Base-by-base conservation (phyloP, 2,113 vertebrate genomes). In the Hippocampus barbouri region DNA sequence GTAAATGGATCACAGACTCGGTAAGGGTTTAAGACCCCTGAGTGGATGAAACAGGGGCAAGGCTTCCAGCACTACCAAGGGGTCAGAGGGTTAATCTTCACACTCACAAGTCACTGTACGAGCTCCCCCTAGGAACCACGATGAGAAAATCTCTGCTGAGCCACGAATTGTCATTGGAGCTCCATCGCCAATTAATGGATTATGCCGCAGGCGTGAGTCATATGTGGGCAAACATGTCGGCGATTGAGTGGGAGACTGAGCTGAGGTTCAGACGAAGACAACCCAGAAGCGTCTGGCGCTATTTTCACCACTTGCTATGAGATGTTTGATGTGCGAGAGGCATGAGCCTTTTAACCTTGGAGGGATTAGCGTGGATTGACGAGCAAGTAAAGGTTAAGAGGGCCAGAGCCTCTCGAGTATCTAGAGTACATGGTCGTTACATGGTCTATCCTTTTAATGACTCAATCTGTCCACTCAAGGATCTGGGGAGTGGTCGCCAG, bases 11-110 rank as follows among this genome's bases (percentile, higher is more conserved):
- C 69, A 76, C 69, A 75, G 78, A 77, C 77, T 75, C 70, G 72
- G 70, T 74, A 80, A 72, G 83, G 75, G 72, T 70, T 80, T 83
- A 84, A 84, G 79, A 77, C 81, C 84, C 49, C 78, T 85, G 71
- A 82, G 78, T 72, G 72, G 72, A 80, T 85, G 66, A 70, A 76
- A 81, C 70, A 51, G 75, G 66, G 38, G 34, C 69, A 69, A 4
- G n/a, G 63, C 70, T 70, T 79, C 70, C n/a, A 74, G 70, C 66
- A 78, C 74, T 76, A 61, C 78, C 67, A 30, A 61, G n/a, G 23
- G 79, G 84, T 84, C 79, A 86, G 64, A 54, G 53, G 43, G 34
- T 34, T 77, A 78, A 80, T 59, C 70, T 69, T 45, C 61, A 40
- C 65, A 69, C 68, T 69, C 54, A 68, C 25, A 27, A 23, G 45